These are phyloP conservation scores for Poeciliopsis prolifica DNA, from an alignment of 2,113 vertebrate species.

Conservation along the genomic window DNA sequence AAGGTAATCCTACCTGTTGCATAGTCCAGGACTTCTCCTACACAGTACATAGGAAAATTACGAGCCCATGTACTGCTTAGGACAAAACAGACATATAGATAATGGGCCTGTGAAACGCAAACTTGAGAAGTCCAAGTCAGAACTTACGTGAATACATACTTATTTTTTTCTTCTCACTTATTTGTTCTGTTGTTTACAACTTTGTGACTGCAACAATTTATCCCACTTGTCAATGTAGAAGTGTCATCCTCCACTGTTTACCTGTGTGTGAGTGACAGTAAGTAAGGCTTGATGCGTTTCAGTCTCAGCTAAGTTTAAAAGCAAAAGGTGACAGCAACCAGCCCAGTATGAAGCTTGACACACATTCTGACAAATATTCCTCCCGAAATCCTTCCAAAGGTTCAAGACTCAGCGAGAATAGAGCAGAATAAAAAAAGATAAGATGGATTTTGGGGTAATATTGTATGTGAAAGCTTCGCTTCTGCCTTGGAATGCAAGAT, in stretches of 20 bases:
- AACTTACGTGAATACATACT: constrained; percentile 9
- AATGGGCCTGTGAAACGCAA: constrained; percentile 11
- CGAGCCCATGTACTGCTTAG: too few species aligned
- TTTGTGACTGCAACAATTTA: constrained; percentile 6
- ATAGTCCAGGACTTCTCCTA: too few species aligned
- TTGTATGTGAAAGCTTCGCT: constrained; percentile 18
- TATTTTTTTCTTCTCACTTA: neutral
- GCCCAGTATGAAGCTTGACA: constrained; percentile 15
- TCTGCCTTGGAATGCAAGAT: constrained; percentile 15
- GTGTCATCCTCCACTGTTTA: constrained; percentile 10
- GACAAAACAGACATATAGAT: neutral
- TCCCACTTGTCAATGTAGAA: constrained; percentile 6
- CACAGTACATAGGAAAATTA: too few species aligned
- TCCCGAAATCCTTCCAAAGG: constrained; percentile 18
- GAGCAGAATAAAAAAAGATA: neutral
- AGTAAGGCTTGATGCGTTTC: constrained; percentile 25
- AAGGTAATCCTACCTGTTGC: too few species aligned
- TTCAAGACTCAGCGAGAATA: constrained; percentile 8
- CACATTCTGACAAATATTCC: constrained; percentile 6
- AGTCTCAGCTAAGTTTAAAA: constrained; percentile 39
- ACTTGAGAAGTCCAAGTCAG: constrained; percentile 29
- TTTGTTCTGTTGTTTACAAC: constrained; percentile 8
- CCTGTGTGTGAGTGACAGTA: constrained; percentile 19
- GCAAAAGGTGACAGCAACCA: constrained; percentile 21
- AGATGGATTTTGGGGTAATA: constrained; percentile 16